Evolutionary conservation across 2,888 invertebrate species (phyloP).

Genomic region (Trachelus troglodyta): DNA sequence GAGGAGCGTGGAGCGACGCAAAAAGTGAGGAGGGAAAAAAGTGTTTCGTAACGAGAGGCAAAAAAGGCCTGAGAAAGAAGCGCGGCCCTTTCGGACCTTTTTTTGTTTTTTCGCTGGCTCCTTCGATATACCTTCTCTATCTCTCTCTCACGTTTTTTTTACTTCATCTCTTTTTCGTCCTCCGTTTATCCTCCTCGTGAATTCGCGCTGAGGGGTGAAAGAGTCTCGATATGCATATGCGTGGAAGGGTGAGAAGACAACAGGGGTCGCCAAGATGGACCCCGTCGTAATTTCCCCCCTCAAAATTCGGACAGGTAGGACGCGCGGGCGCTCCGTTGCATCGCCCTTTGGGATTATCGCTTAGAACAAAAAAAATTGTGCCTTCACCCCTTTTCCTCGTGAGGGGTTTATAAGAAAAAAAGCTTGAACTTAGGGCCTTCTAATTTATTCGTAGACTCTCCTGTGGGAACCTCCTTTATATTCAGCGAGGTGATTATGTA

Average conservation of each 20-base stretch:
- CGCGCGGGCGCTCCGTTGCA: constrained; percentile 47
- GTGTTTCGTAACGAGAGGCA: constrained; percentile 11
- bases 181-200: neutral
- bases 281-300: neutral
- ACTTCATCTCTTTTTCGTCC: neutral
- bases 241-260: constrained; percentile 8
- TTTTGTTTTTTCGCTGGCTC: constrained; percentile 4
- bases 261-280: constrained; percentile 1
- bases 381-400: neutral
- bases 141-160: neutral
- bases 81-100: constrained; percentile 13
- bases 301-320: constrained; percentile 7
- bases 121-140: neutral
- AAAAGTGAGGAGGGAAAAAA: constrained; percentile 3
- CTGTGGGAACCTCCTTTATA: constrained; percentile 7
- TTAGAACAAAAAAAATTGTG: constrained; percentile 37
- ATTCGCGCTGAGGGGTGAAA: constrained; percentile 20
- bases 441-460: constrained; percentile 8
- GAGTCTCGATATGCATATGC: constrained; percentile 40
- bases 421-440: neutral
- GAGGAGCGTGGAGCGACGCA: constrained; percentile 5
- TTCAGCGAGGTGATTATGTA: neutral
- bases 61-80: constrained; percentile 15
- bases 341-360: constrained; percentile 51
- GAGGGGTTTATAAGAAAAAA: neutral